Evolutionary conservation across 2,113 vertebrate genomes (phyloP).

Genomic region (Plotosus lineatus): DNA sequence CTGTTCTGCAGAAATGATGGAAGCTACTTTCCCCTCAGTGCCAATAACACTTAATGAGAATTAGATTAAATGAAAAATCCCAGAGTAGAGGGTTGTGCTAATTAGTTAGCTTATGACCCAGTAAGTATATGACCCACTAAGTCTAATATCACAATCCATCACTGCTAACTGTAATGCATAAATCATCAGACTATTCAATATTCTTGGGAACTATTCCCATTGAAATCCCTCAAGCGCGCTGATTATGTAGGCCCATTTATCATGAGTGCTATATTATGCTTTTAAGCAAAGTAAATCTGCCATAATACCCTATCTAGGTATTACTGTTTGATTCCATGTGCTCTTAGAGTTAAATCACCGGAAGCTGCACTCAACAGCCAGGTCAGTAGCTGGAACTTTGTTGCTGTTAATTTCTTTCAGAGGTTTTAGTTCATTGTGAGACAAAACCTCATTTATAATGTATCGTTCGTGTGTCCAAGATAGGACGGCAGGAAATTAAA

Average conservation of each 20-base stretch:
- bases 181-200: conserved; percentile 40
- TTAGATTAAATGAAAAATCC: conserved; percentile 1
- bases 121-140: conserved; percentile 29
- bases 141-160: conserved; percentile 29
- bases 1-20: background rate
- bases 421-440: conserved; percentile 52
- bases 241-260: conserved; percentile 27
- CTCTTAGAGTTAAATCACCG: conserved; percentile 61
- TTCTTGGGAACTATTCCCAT: conserved; percentile 30
- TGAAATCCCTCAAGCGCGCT: conserved; percentile 22
- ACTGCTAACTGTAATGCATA: conserved; percentile 28
- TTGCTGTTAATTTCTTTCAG: conserved; percentile 35
- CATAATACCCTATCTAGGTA: conserved; percentile 63
- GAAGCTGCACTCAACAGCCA: conserved; percentile 59
- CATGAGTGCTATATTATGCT: conserved; percentile 5
- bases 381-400: conserved; percentile 56
- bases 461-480: conserved; percentile 66
- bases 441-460: conserved; percentile 73
- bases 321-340: conserved; percentile 69
- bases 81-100: conserved; percentile 16
- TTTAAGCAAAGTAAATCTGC: conserved; percentile 34
- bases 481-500: conserved; percentile 78
- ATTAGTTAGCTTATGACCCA: conserved; percentile 17
- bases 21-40: background rate
- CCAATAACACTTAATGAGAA: conserved; percentile 25